Base-by-base conservation (phyloP, 1,140 invertebrate genomes). In the Prorops nasuta region DNA sequence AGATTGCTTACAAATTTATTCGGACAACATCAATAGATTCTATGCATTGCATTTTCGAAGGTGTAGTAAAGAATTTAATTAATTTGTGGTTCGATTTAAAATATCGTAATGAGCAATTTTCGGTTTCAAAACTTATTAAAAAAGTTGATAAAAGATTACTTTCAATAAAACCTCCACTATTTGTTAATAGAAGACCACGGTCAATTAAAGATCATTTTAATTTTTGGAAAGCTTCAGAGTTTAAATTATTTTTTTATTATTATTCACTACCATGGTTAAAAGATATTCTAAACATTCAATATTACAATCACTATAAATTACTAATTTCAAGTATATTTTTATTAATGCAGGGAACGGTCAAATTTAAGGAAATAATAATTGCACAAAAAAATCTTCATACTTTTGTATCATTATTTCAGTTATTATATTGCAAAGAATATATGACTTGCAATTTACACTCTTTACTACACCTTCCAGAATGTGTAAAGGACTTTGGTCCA, bases 11-110 rank as follows among this genome's bases (percentile, higher is more conserved):
- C 16, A 22, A 51, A 19, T 51, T 6, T 19, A 44, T 51, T 15
- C 32, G 40, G 15, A 24, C 39, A 12, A 51, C 34, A 2, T 40
- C 31, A 12, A 9, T 41, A 17, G 37, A 49, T 41, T 4, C 37
- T 3, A 49, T 51, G 49, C 49, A 51, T 37, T 31, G 31, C 6
- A 32, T 43, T n/a, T 51, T 32, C 18, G 24, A 14, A 14, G 39
- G 39, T 8, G 18, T 43, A 14, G 32, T 21, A 7, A 44, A 44
- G 28, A 18, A n/a, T 20, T 35, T 51, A 19, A 37, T 36, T 8
- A 10, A 12, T 14, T 18, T 51, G 7, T 51, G 24, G 24, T 51
- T 44, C 34, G 18, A 35, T 18, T 18, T 12, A 15, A 35, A 34
- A 3, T 44, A 36, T 24, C 10, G n/a, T 18, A 10, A 44, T 21